phyloP scores from a whole-genome alignment of 2,888 invertebrate species.

The Caenorhabditis doughertyi region DNA sequence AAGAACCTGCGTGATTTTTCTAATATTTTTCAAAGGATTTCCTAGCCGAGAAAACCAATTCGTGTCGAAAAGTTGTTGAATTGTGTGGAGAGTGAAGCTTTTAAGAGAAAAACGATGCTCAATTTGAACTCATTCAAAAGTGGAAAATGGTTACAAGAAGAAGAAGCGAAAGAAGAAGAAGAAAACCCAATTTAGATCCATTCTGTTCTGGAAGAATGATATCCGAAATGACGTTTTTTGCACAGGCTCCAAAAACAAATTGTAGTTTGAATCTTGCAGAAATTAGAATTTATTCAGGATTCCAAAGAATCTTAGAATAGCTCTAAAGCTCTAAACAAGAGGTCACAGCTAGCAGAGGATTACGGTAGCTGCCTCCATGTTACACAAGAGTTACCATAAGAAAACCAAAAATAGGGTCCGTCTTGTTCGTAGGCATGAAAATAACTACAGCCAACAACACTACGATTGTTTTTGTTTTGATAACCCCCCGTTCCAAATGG shows the following conservation, averaged over 20 bases:
- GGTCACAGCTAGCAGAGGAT: too few relatives aligned
- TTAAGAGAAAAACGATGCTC: conserved; percentile 17
- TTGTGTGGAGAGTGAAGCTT: too few relatives aligned
- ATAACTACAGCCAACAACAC: not conserved
- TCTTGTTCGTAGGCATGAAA: not conserved
- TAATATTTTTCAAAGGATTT: not conserved
- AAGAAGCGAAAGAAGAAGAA: too few relatives aligned
- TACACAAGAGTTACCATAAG: too few relatives aligned
- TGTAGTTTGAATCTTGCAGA: conserved; percentile 2
- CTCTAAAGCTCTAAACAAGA: too few relatives aligned
- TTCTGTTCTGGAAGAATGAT: conserved; percentile 9
- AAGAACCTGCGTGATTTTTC: conserved; percentile 39
- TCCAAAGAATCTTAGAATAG: too few relatives aligned
- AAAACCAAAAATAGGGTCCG: too few relatives aligned
- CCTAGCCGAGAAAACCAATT: not conserved
- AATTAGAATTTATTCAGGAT: too few relatives aligned
- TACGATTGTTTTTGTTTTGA: conserved; percentile 52
- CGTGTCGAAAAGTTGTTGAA: too few relatives aligned
- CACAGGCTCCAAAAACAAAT: not conserved
- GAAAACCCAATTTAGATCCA: conserved; percentile 13
- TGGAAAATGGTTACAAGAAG: conserved; percentile 3
- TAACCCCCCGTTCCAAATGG: conserved; percentile 9
- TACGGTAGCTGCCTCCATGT: too few relatives aligned
- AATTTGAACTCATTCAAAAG: conserved; percentile 56
- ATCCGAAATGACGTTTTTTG: conserved; percentile 31